Base-by-base conservation (phyloP, 2,113 vertebrate genomes). In the Galeopterus variegatus region DNA sequence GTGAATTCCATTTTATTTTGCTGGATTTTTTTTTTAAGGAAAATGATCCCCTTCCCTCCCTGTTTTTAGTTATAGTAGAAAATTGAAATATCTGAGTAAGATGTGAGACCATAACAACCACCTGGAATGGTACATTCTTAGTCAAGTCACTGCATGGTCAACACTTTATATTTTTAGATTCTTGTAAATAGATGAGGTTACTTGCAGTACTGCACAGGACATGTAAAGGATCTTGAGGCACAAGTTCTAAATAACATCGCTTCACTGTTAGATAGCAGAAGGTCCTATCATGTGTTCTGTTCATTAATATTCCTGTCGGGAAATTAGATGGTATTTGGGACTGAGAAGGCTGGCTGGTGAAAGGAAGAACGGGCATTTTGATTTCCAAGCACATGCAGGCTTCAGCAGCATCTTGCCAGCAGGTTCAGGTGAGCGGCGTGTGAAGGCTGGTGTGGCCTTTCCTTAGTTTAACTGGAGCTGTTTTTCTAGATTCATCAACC, bases 1-100 rank as follows among this genome's bases (percentile, higher is more conserved):
- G 36, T 94, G 48, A n/a, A 24, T 33, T 76, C 58, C 8, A 52
- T 79, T 95, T 96, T 88, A 15, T 94, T 76, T 96, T 75, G 36
- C n/a, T 95, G 64, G n/a, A 23, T 64, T 87, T 96, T 89, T 96
- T 89, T 90, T 24, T 62, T 75, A 60, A 17, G 67, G 69, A 88
- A 76, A 58, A 60, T 69, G 14, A 89, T 62, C 14, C n/a, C 11
- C 13, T 31, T 33, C 84, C 41, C n/a, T 3, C 3, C 1, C 65
- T 76, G 76, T 72, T 45, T 64, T 50, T 50, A 82, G 50, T 88
- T 82, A 36, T n/a, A 54, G 14, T 70, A 83, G 60, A 85, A 91
- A 91, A 73, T 18, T 87, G 65, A 95, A 90, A 69, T 88, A 31
- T 26, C 56, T 64, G 28, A 36, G 14, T 77, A 45, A 93, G 50